These are phyloP conservation scores for Danio kyathit DNA, from an alignment of 2,797 vertebrate species.

Conservation along the genomic window DNA sequence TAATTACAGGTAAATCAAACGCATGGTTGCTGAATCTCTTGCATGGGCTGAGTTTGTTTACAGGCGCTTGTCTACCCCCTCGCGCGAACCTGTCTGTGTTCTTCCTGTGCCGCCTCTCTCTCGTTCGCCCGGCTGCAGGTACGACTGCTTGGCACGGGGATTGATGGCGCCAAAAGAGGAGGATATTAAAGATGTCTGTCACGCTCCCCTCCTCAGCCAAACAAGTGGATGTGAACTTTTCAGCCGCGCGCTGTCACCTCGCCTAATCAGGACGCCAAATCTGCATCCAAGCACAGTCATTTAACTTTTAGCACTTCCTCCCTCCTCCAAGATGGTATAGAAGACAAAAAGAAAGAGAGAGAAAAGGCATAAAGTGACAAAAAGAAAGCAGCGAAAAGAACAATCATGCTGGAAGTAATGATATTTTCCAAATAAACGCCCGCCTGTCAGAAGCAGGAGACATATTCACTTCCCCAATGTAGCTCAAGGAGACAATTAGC, in stretches of 20 bases:
- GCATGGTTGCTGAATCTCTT: constrained; percentile 74
- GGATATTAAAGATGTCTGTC: constrained; percentile 90
- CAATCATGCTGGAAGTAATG: constrained; percentile 93
- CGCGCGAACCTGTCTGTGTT: constrained; percentile 78
- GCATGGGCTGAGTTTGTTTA: constrained; percentile 79
- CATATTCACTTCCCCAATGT: constrained; percentile 91
- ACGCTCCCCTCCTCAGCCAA: constrained; percentile 77
- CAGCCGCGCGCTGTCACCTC: constrained; percentile 83
- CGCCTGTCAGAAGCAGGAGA: constrained; percentile 92
- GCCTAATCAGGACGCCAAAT: constrained; percentile 91
- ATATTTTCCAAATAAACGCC: constrained; percentile 94
- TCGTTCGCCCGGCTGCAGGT: constrained; percentile 77
- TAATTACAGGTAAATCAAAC: constrained; percentile 68
- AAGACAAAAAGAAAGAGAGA: constrained; percentile 54
- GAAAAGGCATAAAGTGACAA: constrained; percentile 49
- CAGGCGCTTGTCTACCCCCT: constrained; percentile 78
- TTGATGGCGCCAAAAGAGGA: constrained; percentile 78
- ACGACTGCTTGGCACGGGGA: constrained; percentile 72
- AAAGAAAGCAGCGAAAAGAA: constrained; percentile 84
- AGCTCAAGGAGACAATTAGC: constrained; percentile 99
- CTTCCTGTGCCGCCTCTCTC: constrained; percentile 71
- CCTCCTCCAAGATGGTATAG: constrained; percentile 38
- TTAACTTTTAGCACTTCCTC: constrained; percentile 78
- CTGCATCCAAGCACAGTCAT: constrained; percentile 90
- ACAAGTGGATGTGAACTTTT: constrained; percentile 89